phyloP scores from a whole-genome alignment of 2,113 vertebrate species.

The Physeter macrocephalus region DNA sequence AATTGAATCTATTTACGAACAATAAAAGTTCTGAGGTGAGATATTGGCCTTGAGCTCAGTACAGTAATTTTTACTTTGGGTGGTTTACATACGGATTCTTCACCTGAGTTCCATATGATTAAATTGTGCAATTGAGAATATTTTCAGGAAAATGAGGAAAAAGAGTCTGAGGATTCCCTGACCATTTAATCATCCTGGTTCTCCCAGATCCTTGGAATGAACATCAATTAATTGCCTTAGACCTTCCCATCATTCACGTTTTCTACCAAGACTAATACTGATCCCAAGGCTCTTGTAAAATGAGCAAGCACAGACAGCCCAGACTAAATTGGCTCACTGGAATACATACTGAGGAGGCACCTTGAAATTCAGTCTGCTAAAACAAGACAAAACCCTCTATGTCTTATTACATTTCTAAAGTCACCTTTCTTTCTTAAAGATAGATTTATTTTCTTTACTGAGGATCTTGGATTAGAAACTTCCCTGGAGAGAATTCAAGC shows the following conservation, averaged over 20 bases:
- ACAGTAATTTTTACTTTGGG: not conserved
- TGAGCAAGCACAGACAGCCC: not conserved
- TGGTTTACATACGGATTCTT: not conserved
- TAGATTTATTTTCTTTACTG: not conserved
- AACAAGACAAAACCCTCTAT: not conserved
- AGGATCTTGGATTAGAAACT: not conserved
- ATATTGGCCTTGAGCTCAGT: not conserved
- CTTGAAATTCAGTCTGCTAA: not conserved
- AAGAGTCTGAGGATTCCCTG: not conserved
- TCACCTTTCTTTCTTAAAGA: not conserved
- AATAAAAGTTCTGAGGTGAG: not conserved
- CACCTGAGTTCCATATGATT: not conserved
- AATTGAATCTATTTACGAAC: not conserved
- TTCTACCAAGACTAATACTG: not conserved
- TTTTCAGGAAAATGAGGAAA: conserved; percentile 24
- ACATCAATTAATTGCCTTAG: not conserved
- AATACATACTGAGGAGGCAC: not conserved
- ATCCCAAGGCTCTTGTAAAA: not conserved
- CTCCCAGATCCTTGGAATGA: not conserved
- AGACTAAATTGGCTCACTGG: not conserved
- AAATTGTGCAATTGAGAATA: not conserved
- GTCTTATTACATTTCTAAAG: not conserved
- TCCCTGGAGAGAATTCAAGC: not conserved
- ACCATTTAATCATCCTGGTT: not conserved
- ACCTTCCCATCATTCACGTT: not conserved